Base-by-base conservation (phyloP, 2,888 invertebrate species). In the Eristalis pertinax region DNA sequence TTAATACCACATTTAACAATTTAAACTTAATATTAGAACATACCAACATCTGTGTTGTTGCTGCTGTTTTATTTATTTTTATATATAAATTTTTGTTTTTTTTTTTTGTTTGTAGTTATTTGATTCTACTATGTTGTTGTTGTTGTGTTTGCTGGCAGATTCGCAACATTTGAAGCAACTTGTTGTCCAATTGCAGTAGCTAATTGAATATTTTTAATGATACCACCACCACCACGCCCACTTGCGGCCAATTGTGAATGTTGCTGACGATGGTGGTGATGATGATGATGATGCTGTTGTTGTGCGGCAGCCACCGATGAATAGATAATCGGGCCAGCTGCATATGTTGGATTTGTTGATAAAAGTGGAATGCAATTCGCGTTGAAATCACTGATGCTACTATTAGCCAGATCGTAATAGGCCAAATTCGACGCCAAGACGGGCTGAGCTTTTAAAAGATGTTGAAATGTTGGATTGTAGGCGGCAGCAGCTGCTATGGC, bases 341-440 rank as follows among this genome's bases (percentile, higher is more conserved):
- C 72, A 56, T 80, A 84, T 29, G 87, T 81, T 74, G 80, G 69
- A 75, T 83, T 86, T 81, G 90, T 88, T 67, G 92, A 89, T 89
- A 92, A 90, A 35, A 92, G 91, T 38, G 92, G 91, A 89, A 92
- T 91, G 83, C 92, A 92, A 89, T 91, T 92, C 3, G 92, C 89
- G 77, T 91, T 92, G 84, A 91, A 92, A 89, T 91, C 92, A 72
- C 76, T 89, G 22, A 70, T 64, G 22, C 65, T 78, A 75, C 64
- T 88, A 67, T 77, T 82, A 62, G 41, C 41, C 15, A 58, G 62
- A 65, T 76, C 79, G 13, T 78, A 88, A 58, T 79, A 87, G 22
- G 70, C 69, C n/a, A 87, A n/a, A 81, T 68, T 82, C 56, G 91
- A 83, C 11, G 90, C 84, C 2, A 84, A 24, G 19, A 80, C 19